Percentiles rank a stretch among this genome's conserved stretches.
Evolutionary conservation across 2,888 invertebrate species (phyloP).

Genomic region (Leptodirus hochenwartii): DNA sequence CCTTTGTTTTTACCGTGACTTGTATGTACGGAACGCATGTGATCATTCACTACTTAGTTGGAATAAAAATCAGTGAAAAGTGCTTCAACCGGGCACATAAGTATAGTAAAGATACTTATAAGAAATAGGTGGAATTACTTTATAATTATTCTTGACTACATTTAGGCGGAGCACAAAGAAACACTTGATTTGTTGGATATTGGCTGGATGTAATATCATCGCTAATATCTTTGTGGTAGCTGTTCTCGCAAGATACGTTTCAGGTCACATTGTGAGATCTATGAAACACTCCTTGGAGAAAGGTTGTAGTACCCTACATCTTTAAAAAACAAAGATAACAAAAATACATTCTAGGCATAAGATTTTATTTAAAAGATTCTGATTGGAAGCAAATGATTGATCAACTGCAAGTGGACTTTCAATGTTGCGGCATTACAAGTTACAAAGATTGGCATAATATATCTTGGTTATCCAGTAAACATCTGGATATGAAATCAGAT

Average conservation of each 20-base stretch:
- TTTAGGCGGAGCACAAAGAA: conserved; percentile 25
- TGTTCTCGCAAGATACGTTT: conserved; percentile 20
- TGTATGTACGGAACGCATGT: conserved; percentile 24
- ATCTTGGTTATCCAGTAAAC: conserved; percentile 37
- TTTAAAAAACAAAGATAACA: no score
- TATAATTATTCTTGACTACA: no score
- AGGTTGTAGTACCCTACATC: no score
- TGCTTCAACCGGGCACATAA: conserved; percentile 24
- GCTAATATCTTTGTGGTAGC: conserved; percentile 22
- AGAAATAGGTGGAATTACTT: conserved; percentile 8
- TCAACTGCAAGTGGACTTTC: conserved; percentile 33
- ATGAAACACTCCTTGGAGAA: conserved; percentile 33
- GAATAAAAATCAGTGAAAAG: conserved; percentile 23
- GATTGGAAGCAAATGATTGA: conserved; percentile 38
- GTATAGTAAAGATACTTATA: no score
- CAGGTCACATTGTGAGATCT: conserved; percentile 24
- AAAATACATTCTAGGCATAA: no score
- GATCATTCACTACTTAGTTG: conserved; percentile 22
- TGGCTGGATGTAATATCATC: conserved; percentile 21
- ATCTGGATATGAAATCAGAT: conserved; percentile 18
- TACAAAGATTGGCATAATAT: conserved; percentile 39
- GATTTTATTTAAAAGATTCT: conserved; percentile 34
- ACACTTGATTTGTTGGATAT: conserved; percentile 22
- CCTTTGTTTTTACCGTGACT: conserved; percentile 24
- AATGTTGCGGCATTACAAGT: conserved; percentile 37